Evolutionary conservation across 2,797 vertebrate species (phyloP).

Genomic region (Huso huso): DNA sequence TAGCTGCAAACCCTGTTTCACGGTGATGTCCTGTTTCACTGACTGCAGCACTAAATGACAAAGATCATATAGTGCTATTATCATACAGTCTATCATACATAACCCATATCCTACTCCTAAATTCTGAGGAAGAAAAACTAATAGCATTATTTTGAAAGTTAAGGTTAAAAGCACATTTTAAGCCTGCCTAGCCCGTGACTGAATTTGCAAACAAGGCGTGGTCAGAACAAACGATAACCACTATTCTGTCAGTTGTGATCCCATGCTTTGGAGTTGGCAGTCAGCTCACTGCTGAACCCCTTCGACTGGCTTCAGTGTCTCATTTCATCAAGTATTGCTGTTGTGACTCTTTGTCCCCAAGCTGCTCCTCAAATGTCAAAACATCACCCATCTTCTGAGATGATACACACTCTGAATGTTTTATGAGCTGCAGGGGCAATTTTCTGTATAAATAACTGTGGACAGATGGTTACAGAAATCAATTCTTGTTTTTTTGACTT

Average conservation of each 20-base stretch:
- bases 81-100: too few relatives aligned
- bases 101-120: too few relatives aligned
- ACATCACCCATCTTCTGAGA: slow-evolving; percentile 6
- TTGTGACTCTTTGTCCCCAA: slow-evolving; percentile 3
- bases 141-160: too few relatives aligned
- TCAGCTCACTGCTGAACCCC: background rate
- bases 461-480: too few relatives aligned
- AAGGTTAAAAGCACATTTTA: too few relatives aligned
- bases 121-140: too few relatives aligned
- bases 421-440: background rate
- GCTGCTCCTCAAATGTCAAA: slow-evolving; percentile 15
- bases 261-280: background rate
- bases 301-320: background rate
- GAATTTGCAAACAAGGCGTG: background rate
- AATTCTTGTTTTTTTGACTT: too few relatives aligned
- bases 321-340: background rate
- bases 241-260: background rate
- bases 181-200: background rate
- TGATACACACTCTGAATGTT: background rate
- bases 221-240: background rate
- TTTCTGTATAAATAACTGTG: too few relatives aligned
- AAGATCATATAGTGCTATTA: too few relatives aligned
- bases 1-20: too few relatives aligned
- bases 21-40: too few relatives aligned
- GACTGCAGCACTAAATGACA: too few relatives aligned